Base-by-base conservation (phyloP, 2,888 invertebrate genomes). In the Leptarthrus brevirostris region DNA sequence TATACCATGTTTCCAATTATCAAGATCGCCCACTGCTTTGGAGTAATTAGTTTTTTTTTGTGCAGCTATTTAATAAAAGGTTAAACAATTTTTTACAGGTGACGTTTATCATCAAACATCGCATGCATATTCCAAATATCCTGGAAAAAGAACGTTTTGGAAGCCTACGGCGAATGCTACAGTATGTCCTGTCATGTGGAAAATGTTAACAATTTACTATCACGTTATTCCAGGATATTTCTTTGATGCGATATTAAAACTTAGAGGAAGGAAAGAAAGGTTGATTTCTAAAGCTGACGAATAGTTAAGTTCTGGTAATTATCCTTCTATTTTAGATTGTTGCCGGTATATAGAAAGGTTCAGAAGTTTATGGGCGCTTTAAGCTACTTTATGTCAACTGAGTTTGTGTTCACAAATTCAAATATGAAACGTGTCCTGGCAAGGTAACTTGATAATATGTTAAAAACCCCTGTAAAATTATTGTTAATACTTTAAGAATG, bases 171-270 rank as follows among this genome's bases (percentile, higher is more conserved):
- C 74, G 2, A 79, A 78, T 36, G 6, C 47, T 10, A 77, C 78
- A 3, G 47, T 44, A 2, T 75, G 72, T 14, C n/a, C n/a, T n/a
- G n/a, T n/a, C n/a, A n/a, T n/a, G n/a, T n/a, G n/a, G n/a, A n/a
- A n/a, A n/a, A n/a, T n/a, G n/a, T n/a, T n/a, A n/a, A n/a, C n/a
- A n/a, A n/a, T n/a, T n/a, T n/a, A n/a, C n/a, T n/a, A n/a, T 53
- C 80, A 80, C 54, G 77, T 78, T 0, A 77, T 79, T 14, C 80
- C 79, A 10, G 78, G 76, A 12, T 44, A 75, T 2, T 14, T 79
- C 1, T 77, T 75, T 8, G 79, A 80, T 72, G 6, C 75, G 1
- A 36, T 22, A 3, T 70, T 79, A 0, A 75, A 73, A 12, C 14
- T 78, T 4, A 61, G 18, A 1, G 76, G 75, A 0, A 14, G 73